Evolutionary conservation across 2,888 invertebrate genomes (phyloP), one percentile per base, ranked within the genome.

Genomic region (Campoplex capitator): DNA sequence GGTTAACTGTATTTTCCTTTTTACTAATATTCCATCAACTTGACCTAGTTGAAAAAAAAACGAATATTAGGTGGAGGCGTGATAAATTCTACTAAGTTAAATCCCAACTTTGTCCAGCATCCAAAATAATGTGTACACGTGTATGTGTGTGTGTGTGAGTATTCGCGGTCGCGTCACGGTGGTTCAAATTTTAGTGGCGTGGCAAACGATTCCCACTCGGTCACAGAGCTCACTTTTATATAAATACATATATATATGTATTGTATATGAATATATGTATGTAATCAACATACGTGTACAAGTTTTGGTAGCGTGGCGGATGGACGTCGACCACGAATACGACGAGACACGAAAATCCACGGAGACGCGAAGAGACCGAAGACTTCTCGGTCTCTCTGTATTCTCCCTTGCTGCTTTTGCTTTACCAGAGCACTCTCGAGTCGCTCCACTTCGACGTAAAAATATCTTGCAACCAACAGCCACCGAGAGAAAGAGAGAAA

Each of bases 381-480:
- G 67, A 75, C 74, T 74, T 73, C 74, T 81, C 45, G 56, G 45
- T 71, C 58, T 58, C 71, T 76, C 71, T 86, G 73, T 81, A 74
- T 42, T 84, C 75, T 73, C 48, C 84, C 77, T 77, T 82, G 77
- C 77, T 77, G 81, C 80, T 83, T 81, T 77, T 75, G 74, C 85
- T 83, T 58, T 58, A 83, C 68, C 82, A 68, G 82, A 83, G 76
- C 56, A 86, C 83, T 86, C 83, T 87, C 88, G 88, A 84, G 90
- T 89, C 91, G 92, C 91, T 91, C 91, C 90, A 91, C 92, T 91
- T 92, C 83, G 91, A 92, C 91, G 92, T 92, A 93, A 92, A 93
- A 92, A 92, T 92, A 93, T 91, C 92, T 89, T 89, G 83, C 83
- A 56, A 83, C 83, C 76, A 75, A 62, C 79, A 80, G 84, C 28